Conservation (phyloP, 2,113 vertebrate species). For the Pogona vitticeps region DNA sequence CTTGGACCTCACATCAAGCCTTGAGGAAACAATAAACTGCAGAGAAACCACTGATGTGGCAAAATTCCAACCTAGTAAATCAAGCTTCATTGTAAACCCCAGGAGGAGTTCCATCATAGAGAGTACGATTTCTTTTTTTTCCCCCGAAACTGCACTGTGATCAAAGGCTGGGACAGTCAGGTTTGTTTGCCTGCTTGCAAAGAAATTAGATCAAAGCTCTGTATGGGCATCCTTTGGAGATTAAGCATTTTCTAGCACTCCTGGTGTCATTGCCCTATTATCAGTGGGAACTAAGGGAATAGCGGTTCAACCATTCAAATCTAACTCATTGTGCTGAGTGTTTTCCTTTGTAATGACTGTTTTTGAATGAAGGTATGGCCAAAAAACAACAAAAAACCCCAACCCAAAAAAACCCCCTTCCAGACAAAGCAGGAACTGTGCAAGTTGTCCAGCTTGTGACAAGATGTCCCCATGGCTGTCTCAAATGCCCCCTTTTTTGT, state of each 20-base stretch:
- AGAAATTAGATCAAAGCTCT: background rate
- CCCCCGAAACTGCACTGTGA: conserved; percentile 14
- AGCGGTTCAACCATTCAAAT: conserved; percentile 10
- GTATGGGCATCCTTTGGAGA: conserved; percentile 2
- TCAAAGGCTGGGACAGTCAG: background rate
- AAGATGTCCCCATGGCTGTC: background rate
- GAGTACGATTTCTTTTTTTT: background rate
- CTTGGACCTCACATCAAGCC: background rate
- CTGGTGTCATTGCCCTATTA: background rate
- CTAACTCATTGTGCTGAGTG: background rate
- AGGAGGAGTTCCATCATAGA: conserved; percentile 9
- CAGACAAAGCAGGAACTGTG: background rate
- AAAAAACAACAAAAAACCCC: too few relatives aligned
- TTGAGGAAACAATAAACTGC: background rate
- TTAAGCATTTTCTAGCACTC: conserved; percentile 4
- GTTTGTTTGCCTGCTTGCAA: conserved; percentile 31
- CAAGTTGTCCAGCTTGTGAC: background rate
- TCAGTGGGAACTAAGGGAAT: conserved; percentile 1
- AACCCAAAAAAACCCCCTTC: too few relatives aligned
- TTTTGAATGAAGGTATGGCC: conserved; percentile 1
- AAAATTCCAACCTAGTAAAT: conserved; percentile 11
- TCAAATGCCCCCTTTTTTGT: background rate
- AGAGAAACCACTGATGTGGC: background rate
- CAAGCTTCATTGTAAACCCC: background rate
- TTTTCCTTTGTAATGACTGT: background rate